phyloP scores from a whole-genome alignment of 1,140 invertebrate species.

The Muscidifurax raptorellus region DNA sequence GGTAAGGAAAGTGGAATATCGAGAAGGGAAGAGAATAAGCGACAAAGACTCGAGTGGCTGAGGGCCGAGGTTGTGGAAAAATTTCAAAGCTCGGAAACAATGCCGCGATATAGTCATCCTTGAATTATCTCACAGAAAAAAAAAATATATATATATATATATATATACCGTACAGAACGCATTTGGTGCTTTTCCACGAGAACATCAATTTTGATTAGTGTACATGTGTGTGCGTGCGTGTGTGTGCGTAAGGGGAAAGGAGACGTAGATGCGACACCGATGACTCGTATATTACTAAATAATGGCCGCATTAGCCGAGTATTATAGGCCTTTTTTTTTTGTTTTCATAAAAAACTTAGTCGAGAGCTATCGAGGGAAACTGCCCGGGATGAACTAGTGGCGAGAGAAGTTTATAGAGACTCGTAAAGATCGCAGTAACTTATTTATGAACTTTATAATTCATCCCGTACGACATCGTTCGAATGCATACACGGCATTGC shows the following conservation, averaged over 20 bases:
- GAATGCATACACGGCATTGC: too few relatives aligned
- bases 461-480: too few relatives aligned
- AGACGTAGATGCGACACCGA: slow-evolving; percentile 9
- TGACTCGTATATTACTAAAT: slow-evolving; percentile 41
- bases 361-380: background rate
- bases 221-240: too few relatives aligned
- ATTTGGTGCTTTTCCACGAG: background rate
- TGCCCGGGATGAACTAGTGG: background rate
- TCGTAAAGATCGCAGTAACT: background rate
- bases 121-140: slow-evolving; percentile 24
- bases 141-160: background rate
- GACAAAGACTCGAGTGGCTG: background rate
- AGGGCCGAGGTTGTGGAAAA: background rate
- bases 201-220: slow-evolving; percentile 36
- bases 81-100: slow-evolving; percentile 29
- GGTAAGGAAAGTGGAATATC: slow-evolving; percentile 44
- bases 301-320: slow-evolving; percentile 32
- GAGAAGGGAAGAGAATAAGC: background rate
- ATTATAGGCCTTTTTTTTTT: background rate
- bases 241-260: background rate
- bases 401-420: background rate
- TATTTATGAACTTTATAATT: too few relatives aligned
- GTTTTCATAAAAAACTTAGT: slow-evolving; percentile 23
- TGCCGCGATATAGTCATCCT: background rate
- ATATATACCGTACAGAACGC: background rate